These are phyloP conservation scores for Fulica atra DNA, from an alignment of 2,113 vertebrate species.

Conservation along the genomic window DNA sequence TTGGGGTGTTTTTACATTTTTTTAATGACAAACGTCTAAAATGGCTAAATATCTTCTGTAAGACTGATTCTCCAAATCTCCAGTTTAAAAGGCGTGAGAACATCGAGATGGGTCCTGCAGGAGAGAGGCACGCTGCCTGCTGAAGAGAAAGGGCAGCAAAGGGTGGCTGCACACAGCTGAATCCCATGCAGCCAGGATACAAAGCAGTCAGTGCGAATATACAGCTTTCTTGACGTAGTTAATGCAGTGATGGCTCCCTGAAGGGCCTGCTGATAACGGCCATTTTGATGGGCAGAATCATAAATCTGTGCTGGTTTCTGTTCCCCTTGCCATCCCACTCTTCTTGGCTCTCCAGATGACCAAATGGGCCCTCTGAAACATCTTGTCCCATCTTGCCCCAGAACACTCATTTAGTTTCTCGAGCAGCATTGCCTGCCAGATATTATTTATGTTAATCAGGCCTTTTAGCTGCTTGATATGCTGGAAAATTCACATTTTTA, in stretches of 20 bases:
- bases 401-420: not conserved
- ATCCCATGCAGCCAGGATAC: not conserved
- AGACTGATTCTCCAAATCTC: not conserved
- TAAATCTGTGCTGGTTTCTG: not conserved
- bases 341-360: not conserved
- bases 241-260: not conserved
- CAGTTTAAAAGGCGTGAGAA: not conserved
- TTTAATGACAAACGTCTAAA: not conserved
- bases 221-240: not conserved
- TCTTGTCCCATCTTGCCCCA: not conserved
- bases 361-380: not conserved
- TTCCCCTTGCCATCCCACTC: not conserved
- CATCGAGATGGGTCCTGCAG: not conserved
- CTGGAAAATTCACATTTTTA: slow-evolving; percentile 30
- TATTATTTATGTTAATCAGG: slow-evolving; percentile 47
- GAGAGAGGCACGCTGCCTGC: rapidly evolving
- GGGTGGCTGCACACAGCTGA: not conserved
- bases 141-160: not conserved
- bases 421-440: not conserved
- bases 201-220: not conserved
- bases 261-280: not conserved
- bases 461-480: slow-evolving; percentile 48
- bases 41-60: not conserved
- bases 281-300: not conserved
- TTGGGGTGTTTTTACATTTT: not conserved